Percentiles rank a stretch among this genome's conserved stretches.
phyloP scores from a whole-genome alignment of 2,113 vertebrate species.

The Anas platyrhynchos region DNA sequence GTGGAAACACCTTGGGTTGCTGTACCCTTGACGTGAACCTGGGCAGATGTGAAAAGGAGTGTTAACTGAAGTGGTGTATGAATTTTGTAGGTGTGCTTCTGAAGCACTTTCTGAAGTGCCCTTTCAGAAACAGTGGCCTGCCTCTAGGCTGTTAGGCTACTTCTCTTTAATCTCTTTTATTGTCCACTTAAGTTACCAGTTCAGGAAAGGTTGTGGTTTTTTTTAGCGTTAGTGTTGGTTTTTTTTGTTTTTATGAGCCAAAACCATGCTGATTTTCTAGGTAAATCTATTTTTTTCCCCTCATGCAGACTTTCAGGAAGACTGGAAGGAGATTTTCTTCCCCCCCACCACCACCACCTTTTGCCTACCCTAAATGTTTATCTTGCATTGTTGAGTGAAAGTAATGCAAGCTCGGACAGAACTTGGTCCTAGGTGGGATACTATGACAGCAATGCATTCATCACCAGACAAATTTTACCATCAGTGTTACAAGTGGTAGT shows the following conservation, averaged over 20 bases:
- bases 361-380: neutral
- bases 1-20: constrained; percentile 29
- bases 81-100: constrained; percentile 39
- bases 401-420: neutral
- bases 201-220: neutral
- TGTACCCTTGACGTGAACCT: constrained; percentile 34
- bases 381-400: neutral
- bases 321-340: neutral
- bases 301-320: neutral
- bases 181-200: neutral
- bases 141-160: neutral
- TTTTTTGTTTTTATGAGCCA: neutral
- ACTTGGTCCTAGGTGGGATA: neutral
- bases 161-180: neutral
- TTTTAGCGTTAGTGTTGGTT: neutral
- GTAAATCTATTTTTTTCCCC: too few relatives aligned
- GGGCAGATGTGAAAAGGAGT: constrained; percentile 46
- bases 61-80: constrained; percentile 25
- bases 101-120: constrained; percentile 24
- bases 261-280: neutral
- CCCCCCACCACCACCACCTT: neutral
- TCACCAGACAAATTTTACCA: neutral
- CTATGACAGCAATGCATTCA: neutral
- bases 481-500: neutral
- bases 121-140: neutral